These are phyloP conservation scores for Synergus umbraculus DNA, from an alignment of 2,888 invertebrate species.

Conservation along the genomic window DNA sequence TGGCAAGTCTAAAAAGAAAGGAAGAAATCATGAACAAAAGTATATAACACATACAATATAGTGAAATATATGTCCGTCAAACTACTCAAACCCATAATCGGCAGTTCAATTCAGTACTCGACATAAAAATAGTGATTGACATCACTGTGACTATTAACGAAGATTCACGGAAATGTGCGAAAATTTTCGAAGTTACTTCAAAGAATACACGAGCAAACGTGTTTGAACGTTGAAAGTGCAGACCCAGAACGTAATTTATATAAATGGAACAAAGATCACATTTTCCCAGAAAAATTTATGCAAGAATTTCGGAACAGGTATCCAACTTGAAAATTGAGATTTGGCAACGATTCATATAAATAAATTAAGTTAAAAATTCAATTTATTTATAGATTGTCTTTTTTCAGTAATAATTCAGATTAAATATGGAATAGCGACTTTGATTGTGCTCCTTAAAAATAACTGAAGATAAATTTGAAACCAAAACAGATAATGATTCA, in stretches of 20 bases:
- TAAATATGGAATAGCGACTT: not conserved
- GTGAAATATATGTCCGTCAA: not conserved
- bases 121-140: constrained; percentile 28
- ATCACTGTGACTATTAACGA: constrained; percentile 12
- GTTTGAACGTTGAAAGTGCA: not conserved
- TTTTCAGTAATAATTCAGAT: not conserved
- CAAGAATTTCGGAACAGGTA: not conserved
- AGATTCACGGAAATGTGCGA: not conserved
- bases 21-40: not conserved
- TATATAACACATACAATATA: not conserved
- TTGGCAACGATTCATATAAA: not conserved
- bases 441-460: too few relatives aligned
- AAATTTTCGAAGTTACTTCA: constrained; percentile 16
- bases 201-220: not conserved
- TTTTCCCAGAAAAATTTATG: not conserved
- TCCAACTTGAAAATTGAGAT: constrained; percentile 12
- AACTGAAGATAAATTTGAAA: not conserved
- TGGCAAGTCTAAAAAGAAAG: not conserved
- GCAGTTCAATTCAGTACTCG: not conserved
- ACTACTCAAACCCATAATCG: not conserved
- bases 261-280: not conserved
- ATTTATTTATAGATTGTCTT: not conserved
- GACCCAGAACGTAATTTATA: not conserved
- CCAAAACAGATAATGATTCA: not conserved
- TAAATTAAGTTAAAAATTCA: not conserved